Percentiles rank a stretch among this genome's conserved stretches.
Conservation (phyloP, 2,113 vertebrate species). For the Tursiops truncatus region DNA sequence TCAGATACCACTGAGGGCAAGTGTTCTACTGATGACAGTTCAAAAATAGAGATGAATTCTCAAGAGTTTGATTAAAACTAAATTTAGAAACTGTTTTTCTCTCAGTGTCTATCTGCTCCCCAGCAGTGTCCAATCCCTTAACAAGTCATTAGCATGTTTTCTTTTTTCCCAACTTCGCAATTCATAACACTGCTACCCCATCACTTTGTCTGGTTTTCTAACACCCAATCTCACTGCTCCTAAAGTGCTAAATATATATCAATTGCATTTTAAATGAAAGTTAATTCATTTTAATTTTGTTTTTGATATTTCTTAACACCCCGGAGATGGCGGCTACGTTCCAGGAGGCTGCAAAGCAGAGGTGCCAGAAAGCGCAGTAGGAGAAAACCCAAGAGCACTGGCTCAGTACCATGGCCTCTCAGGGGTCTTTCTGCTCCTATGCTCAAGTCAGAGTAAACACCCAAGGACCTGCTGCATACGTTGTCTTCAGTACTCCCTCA, state of each 20-base stretch:
- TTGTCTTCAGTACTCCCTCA: neutral
- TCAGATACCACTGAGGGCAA: neutral
- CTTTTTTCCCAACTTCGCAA: neutral
- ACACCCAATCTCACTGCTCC: constrained; percentile 10
- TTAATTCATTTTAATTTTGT: constrained; percentile 45
- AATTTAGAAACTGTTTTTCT: neutral
- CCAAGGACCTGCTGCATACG: neutral
- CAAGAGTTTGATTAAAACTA: neutral
- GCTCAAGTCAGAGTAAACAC: neutral
- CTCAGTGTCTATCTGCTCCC: neutral
- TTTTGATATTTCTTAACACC: constrained; percentile 30
- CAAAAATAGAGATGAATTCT: neutral
- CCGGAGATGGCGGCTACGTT: neutral
- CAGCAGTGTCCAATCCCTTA: neutral
- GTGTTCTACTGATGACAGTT: neutral
- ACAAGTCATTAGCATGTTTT: neutral
- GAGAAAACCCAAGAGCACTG: neutral
- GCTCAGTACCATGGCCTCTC: neutral
- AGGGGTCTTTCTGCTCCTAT: neutral
- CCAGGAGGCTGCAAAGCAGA: constrained; percentile 21
- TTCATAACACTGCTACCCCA: neutral
- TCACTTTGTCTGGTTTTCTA: constrained; percentile 12
- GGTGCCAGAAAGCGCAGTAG: neutral
- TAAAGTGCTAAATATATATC: constrained; percentile 13
- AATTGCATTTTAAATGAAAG: constrained; percentile 55